Percentiles rank a stretch among this genome's conserved stretches.
Evolutionary conservation across 2,888 invertebrate species (phyloP).

Genomic region (Lumbricus terrestris): DNA sequence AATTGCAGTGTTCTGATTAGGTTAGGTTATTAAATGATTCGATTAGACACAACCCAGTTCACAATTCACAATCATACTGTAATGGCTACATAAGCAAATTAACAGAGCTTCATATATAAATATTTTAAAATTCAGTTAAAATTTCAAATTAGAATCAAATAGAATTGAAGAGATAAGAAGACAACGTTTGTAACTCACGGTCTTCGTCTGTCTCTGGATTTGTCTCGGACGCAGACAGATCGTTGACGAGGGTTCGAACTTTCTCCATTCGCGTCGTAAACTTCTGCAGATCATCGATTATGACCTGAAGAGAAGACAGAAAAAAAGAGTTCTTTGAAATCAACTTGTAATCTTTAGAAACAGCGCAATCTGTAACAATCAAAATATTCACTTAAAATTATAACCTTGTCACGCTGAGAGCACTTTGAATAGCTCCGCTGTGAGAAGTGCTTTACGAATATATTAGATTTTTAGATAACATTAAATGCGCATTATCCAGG

Average conservation of each 20-base stretch:
- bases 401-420: too few species aligned
- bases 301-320: neutral
- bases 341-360: neutral
- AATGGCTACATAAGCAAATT: neutral
- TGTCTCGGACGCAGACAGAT: neutral
- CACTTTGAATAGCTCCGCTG: too few species aligned
- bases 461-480: too few species aligned
- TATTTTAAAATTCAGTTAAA: neutral
- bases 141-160: neutral
- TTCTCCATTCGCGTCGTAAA: conserved; percentile 6
- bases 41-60: neutral
- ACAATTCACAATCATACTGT: neutral
- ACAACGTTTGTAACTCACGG: neutral
- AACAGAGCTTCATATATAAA: neutral
- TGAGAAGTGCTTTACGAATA: too few species aligned
- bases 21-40: neutral
- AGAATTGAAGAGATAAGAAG: neutral
- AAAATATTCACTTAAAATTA: neutral
- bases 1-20: neutral
- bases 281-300: neutral
- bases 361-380: neutral
- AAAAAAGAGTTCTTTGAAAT: neutral
- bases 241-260: neutral
- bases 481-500: neutral
- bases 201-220: neutral